phyloP scores from a whole-genome alignment of 2,888 invertebrate genomes.

The Graphium colonna region DNA sequence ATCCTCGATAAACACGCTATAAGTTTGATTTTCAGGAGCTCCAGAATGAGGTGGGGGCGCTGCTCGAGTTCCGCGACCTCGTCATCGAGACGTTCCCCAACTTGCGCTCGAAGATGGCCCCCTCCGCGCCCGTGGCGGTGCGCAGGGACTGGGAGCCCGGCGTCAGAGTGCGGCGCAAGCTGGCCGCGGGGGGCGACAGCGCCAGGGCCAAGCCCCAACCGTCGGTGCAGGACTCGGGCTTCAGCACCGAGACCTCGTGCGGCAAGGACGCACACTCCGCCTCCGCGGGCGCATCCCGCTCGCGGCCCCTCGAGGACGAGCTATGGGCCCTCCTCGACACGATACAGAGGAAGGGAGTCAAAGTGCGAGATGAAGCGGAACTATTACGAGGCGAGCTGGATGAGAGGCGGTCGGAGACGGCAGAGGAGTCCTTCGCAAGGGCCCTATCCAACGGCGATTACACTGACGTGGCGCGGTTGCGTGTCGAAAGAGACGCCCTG shows the following conservation, averaged over 20 bases:
- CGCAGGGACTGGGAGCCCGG: slow-evolving; percentile 90
- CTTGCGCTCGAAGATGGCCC: slow-evolving; percentile 91
- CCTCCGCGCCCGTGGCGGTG: slow-evolving; percentile 77
- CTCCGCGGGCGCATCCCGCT: slow-evolving; percentile 77
- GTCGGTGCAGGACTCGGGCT: slow-evolving; percentile 89
- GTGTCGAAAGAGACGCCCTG: slow-evolving; percentile 87
- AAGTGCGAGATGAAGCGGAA: slow-evolving; percentile 85
- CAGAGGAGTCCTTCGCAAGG: slow-evolving; percentile 81
- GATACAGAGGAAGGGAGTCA: slow-evolving; percentile 88
- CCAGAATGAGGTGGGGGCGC: slow-evolving; percentile 95
- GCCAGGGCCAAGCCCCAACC: slow-evolving; percentile 81
- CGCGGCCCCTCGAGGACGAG: slow-evolving; percentile 86
- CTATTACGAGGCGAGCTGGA: slow-evolving; percentile 74
- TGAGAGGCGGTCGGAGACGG: slow-evolving; percentile 72
- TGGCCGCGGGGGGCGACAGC: slow-evolving; percentile 70
- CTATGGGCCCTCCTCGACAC: slow-evolving; percentile 92
- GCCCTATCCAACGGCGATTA: slow-evolving; percentile 52
- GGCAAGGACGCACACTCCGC: slow-evolving; percentile 87
- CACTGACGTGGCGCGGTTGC: slow-evolving; percentile 80
- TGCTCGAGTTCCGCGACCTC: slow-evolving; percentile 87
- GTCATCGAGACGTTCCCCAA: slow-evolving; percentile 97
- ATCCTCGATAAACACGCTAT: too few relatives aligned
- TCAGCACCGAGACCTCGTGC: slow-evolving; percentile 93
- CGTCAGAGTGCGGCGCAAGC: slow-evolving; percentile 85
- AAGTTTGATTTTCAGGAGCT: slow-evolving; percentile 80